Evolutionary conservation across 1,140 invertebrate genomes (phyloP).

Genomic region (Olivierus martensii): DNA sequence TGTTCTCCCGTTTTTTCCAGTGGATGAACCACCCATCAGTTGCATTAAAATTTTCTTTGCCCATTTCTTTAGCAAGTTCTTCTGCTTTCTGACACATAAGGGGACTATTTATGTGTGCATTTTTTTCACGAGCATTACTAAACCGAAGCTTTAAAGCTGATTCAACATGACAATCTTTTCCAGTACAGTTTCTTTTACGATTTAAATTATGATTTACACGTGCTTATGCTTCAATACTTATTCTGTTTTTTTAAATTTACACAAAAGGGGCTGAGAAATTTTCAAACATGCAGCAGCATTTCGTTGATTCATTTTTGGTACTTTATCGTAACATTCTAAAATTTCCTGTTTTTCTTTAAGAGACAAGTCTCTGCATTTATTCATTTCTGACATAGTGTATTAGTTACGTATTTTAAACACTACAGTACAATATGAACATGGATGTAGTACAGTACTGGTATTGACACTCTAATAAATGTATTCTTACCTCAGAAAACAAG

Average conservation of each 20-base stretch:
- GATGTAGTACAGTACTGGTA: too few species aligned
- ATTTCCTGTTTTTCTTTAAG: neutral
- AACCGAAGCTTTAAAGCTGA: neutral
- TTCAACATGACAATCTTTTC: neutral
- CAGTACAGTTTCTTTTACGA: neutral
- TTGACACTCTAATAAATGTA: too few species aligned
- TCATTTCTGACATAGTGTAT: too few species aligned
- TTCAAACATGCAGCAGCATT: neutral
- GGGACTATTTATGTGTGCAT: neutral
- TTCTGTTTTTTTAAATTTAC: constrained; percentile 1
- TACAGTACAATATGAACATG: too few species aligned
- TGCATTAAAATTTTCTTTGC: neutral
- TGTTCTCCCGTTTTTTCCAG: neutral
- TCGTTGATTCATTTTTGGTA: neutral
- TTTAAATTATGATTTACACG: too few species aligned
- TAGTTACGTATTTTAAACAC: too few species aligned
- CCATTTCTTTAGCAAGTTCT: neutral
- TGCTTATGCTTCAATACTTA: neutral
- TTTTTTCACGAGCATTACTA: neutral
- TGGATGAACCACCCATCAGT: neutral
- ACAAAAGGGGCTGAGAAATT: neutral
- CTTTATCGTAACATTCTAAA: neutral
- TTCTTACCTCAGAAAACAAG: too few species aligned
- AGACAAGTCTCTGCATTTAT: too few species aligned
- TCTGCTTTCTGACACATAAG: neutral